Conservation (phyloP, 2,797 vertebrate species). For the Poeciliopsis infans region DNA sequence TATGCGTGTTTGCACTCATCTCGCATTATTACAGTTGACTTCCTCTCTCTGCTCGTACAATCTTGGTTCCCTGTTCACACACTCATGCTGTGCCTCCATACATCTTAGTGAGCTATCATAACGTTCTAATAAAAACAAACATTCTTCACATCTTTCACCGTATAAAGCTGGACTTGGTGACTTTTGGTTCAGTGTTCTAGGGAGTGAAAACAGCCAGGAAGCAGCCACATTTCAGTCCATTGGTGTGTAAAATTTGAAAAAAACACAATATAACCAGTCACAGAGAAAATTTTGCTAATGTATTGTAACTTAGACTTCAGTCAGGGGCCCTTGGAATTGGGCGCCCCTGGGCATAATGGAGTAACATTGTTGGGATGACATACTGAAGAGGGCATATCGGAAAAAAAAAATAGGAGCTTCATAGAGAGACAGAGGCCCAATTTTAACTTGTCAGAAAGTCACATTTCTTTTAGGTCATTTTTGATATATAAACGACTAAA, state of each 20-base stretch:
- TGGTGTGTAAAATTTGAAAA: not conserved
- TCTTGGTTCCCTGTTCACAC: conserved; percentile 47
- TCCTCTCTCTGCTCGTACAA: conserved; percentile 54
- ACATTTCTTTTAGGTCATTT: too few relatives aligned
- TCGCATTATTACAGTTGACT: conserved; percentile 60
- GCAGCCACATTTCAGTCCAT: not conserved
- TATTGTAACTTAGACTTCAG: too few relatives aligned
- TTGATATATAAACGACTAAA: too few relatives aligned
- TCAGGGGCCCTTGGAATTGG: too few relatives aligned
- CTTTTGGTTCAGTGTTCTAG: not conserved
- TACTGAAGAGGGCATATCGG: too few relatives aligned
- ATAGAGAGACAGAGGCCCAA: too few relatives aligned
- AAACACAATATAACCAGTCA: too few relatives aligned
- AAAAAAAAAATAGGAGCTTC: too few relatives aligned
- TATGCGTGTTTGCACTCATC: conserved; percentile 44
- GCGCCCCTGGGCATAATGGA: too few relatives aligned
- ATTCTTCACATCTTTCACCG: not conserved
- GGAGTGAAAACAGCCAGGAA: not conserved
- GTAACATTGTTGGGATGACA: too few relatives aligned
- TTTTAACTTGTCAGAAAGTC: too few relatives aligned
- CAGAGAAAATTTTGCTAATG: too few relatives aligned
- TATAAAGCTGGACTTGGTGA: not conserved
- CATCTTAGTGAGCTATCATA: conserved; percentile 12
- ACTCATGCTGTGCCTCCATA: conserved; percentile 26
- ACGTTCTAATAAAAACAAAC: conserved; percentile 15